Conservation (phyloP, 2,888 invertebrate species). For the Xylota segnis region DNA sequence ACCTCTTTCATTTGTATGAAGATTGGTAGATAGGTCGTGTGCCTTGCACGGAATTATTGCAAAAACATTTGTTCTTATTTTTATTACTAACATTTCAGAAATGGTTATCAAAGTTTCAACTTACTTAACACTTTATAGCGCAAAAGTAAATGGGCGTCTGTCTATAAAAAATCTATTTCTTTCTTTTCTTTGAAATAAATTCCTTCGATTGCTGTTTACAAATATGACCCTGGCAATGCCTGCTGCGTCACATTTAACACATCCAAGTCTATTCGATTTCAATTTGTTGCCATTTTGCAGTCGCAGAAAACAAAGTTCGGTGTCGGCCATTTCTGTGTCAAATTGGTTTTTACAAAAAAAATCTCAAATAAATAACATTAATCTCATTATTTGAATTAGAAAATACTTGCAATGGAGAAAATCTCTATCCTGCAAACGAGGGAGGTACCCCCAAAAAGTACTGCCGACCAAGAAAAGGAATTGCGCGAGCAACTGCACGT, state of each 20-base stretch:
- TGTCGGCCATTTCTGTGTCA: conserved; percentile 27
- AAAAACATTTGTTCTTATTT: too few relatives aligned
- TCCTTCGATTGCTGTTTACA: too few relatives aligned
- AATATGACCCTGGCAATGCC: background rate
- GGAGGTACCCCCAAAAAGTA: conserved; percentile 37
- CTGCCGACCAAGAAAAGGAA: conserved; percentile 81
- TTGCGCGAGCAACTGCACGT: conserved; percentile 86
- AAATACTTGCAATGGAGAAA: conserved; percentile 49
- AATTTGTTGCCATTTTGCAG: conserved; percentile 6
- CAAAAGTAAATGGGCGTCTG: too few relatives aligned
- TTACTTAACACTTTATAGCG: too few relatives aligned
- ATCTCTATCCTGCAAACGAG: conserved; percentile 28
- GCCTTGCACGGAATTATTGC: too few relatives aligned
- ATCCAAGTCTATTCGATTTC: background rate
- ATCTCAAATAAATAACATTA: background rate
- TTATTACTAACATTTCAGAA: too few relatives aligned
- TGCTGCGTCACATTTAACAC: background rate
- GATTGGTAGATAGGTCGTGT: too few relatives aligned
- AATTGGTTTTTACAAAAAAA: conserved; percentile 6
- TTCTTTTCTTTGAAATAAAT: too few relatives aligned
- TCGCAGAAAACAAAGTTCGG: background rate
- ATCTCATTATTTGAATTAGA: background rate
- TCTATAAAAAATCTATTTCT: too few relatives aligned
- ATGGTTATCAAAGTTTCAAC: too few relatives aligned
- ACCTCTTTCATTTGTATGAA: too few relatives aligned